Evolutionary conservation across 2,888 invertebrate species (phyloP), one percentile per base, ranked within the genome.

Genomic region (Melinopterus prodromus): DNA sequence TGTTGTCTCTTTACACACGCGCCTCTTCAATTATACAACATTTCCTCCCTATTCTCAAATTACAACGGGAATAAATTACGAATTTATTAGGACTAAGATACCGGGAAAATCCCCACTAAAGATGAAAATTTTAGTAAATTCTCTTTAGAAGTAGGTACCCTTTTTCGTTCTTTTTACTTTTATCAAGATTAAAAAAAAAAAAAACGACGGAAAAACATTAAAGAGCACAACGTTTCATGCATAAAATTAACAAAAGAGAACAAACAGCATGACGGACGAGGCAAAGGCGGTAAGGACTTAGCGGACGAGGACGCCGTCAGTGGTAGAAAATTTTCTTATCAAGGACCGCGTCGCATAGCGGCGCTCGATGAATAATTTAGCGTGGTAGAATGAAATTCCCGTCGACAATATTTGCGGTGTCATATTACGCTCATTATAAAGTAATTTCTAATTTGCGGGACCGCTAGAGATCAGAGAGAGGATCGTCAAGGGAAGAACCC

Each of bases 341-440:
- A 74, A 37, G 74, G 74, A n/a, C 12, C 76, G 26, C 71, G 77
- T 53, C 71, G 71, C 77, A 12, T 12, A 7, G 53, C 74, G 35
- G 74, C 74, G 74, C n/a, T n/a, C 74, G 74, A 74, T 74, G 74
- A 74, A 74, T 74, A 74, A 74, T 74, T 74, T 74, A 74, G 74
- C 35, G 16, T 9, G n/a, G 36, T 35, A 74, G 37, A 74, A 74
- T 74, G 74, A 74, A 74, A 74, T 74, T 74, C 74, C 9, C 74
- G 74, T n/a, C 74, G 74, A 74, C 74, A 74, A 74, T 74, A 74
- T 74, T 74, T 74, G 74, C 74, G 74, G 74, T 74, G 74, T 74
- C 74, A 37, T 74, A 74, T 74, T 74, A 74, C 70, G 77, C 70
- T 77, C 77, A 77, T 77, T 77, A 77, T 77, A 77, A 69, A 77